These are phyloP conservation scores for Drosophila albomicans DNA, from an alignment of 1,140 invertebrate species.

Conservation along the genomic window DNA sequence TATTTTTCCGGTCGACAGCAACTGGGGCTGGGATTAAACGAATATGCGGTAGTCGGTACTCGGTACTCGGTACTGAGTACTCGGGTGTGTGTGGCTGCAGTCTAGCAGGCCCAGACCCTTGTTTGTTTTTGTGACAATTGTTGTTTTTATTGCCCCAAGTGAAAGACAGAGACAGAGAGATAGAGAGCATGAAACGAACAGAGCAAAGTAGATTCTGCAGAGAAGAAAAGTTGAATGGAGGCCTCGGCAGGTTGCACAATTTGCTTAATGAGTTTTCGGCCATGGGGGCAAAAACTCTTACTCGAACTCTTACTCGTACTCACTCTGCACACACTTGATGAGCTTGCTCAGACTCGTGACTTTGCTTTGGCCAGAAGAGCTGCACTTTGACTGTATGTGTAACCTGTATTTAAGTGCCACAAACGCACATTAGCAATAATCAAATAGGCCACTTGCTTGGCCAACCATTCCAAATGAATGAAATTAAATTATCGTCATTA, in stretches of 20 bases:
- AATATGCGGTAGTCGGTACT: neutral
- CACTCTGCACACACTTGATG: neutral
- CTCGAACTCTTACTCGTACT: too few species aligned
- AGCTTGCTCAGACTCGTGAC: too few species aligned
- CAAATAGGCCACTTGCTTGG: constrained; percentile 16
- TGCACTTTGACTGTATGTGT: constrained; percentile 6
- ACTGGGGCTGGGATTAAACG: constrained; percentile 7
- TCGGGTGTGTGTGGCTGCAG: neutral
- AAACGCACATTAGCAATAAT: constrained; percentile 26
- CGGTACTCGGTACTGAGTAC: neutral
- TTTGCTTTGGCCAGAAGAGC: too few species aligned
- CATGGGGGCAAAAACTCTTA: constrained; percentile 24
- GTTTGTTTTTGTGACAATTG: constrained; percentile 41
- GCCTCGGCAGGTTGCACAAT: constrained; percentile 44
- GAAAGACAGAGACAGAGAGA: too few species aligned
- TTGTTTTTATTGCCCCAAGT: constrained; percentile 19
- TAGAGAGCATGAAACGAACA: too few species aligned
- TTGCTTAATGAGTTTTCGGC: constrained; percentile 70
- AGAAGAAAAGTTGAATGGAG: neutral
- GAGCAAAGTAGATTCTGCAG: too few species aligned
- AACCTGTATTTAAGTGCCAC: constrained; percentile 21
- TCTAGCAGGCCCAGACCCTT: constrained; percentile 2
- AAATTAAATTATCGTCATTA: constrained; percentile 37
- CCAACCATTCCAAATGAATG: constrained; percentile 6
- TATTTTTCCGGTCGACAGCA: constrained; percentile 1